Percentiles rank a stretch among this genome's conserved stretches.
phyloP scores from a whole-genome alignment of 64 coral and sea anemone species.

The Montipora sp. region DNA sequence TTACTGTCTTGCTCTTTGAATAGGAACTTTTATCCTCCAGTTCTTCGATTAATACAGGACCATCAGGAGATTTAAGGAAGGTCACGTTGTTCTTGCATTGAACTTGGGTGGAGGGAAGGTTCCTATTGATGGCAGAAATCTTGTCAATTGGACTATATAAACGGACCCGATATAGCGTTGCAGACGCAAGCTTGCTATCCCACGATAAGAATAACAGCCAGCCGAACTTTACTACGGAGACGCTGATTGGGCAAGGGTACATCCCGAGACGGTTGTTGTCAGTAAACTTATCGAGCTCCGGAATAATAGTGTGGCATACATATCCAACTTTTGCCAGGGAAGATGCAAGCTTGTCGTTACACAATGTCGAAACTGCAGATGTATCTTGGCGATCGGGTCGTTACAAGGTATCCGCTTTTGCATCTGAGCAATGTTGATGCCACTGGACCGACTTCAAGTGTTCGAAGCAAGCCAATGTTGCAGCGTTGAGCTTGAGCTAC shows the following conservation, averaged over 20 bases:
- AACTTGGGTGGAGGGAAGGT: neutral
- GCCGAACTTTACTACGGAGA: constrained; percentile 13
- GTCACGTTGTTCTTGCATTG: neutral
- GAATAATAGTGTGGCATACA: constrained; percentile 64
- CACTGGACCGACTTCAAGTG: neutral
- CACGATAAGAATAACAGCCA: constrained; percentile 42
- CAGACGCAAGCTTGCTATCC: constrained; percentile 6
- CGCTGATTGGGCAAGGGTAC: constrained; percentile 20
- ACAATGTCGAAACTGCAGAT: constrained; percentile 29
- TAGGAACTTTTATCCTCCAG: constrained; percentile 32
- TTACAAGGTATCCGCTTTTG: constrained; percentile 7
- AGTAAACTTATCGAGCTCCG: constrained; percentile 70
- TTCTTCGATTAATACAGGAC: constrained; percentile 13
- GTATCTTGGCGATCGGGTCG: constrained; percentile 35
- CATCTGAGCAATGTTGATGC: neutral
- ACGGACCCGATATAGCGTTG: constrained; percentile 12
- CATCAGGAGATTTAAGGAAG: neutral
- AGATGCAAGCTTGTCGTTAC: neutral
- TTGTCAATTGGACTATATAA: constrained; percentile 68
- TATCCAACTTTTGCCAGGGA: constrained; percentile 6
- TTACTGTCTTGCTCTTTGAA: neutral
- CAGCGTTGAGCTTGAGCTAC: constrained; percentile 24
- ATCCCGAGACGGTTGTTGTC: constrained; percentile 44
- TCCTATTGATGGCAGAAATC: constrained; percentile 23
- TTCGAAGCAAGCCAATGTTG: constrained; percentile 23